Evolutionary conservation across 37 sponge, comb jelly and placozoan species (phyloP).

Genomic region (Cladorhizidae sp.): DNA sequence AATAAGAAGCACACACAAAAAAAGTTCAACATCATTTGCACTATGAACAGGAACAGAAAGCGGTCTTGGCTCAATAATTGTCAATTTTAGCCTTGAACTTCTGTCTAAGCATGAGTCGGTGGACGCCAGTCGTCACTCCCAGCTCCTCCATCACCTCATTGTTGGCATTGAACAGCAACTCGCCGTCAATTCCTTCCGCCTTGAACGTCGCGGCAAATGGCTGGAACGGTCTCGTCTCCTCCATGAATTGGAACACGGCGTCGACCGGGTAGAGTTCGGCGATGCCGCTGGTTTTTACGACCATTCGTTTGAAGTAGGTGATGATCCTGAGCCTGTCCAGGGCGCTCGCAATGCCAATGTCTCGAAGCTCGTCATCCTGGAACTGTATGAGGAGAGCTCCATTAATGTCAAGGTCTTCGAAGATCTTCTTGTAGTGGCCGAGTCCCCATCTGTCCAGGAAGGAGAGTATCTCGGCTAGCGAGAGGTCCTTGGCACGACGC

Average conservation of each 20-base stretch:
- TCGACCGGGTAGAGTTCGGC: constrained; percentile 21
- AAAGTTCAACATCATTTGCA: too few species aligned
- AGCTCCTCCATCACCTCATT: constrained; percentile 34
- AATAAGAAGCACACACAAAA: too few species aligned
- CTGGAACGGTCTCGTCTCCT: constrained; percentile 23
- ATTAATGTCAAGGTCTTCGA: constrained; percentile 43
- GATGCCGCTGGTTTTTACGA: constrained; percentile 1
- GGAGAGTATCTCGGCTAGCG: constrained; percentile 34
- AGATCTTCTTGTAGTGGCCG: constrained; percentile 24
- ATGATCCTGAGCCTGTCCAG: constrained; percentile 41
- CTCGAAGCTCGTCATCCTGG: constrained; percentile 41
- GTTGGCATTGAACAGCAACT: constrained; percentile 49
- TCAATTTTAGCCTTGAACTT: constrained; percentile 24
- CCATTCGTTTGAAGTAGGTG: constrained; percentile 18
- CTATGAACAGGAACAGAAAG: too few species aligned
- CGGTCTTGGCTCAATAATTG: too few species aligned
- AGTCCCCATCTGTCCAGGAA: constrained; percentile 46
- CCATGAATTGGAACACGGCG: constrained; percentile 40
- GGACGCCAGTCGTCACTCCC: constrained; percentile 44
- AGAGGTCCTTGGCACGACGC: constrained; percentile 22
- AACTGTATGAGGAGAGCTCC: constrained; percentile 53
- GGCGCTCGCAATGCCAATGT: constrained; percentile 27
- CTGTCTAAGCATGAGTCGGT: constrained; percentile 16
- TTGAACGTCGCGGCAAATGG: constrained; percentile 29
- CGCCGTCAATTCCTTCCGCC: constrained; percentile 57